Evolutionary conservation across 2,888 invertebrate genomes (phyloP), one percentile per base, ranked within the genome.

Genomic region (Melieria omissa): DNA sequence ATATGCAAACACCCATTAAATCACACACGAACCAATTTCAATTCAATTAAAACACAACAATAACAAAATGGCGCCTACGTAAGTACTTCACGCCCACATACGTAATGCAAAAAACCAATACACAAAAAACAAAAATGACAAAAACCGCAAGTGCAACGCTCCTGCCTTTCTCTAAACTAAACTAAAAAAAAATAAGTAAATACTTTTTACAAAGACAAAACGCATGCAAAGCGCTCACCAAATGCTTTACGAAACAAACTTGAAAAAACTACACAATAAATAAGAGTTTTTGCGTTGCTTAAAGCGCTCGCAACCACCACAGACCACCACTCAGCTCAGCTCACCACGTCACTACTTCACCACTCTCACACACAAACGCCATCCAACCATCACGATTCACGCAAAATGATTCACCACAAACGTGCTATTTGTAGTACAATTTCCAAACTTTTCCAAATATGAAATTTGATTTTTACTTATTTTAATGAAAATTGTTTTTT

Each of bases 21-120:
- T 65, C 44, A 61, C 45, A 57, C 29, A 16, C 54, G 9, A 54
- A 68, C 55, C 66, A 46, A 5, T 45, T 61, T 42, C 71, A 64
- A 71, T 61, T 61, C 57, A 54, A 65, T 46, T 46, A 66, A 62
- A 29, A 62, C 54, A 61, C 52, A 62, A 66, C 44, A 57, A 57
- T 29, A 29, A 29, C 29, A 29, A 29, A 29, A 29, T 29, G 29
- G 29, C 29, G 29, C 29, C 29, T 29, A 29, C 29, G 29, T 29
- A 29, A 29, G 29, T 29, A 29, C 29, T 1, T 45, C 10, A 54
- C 42, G n/a, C 44, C 14, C 29, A 44, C 10, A 65, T 9, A n/a
- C 29, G 9, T 7, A 58, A 16, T 60, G 14, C 49, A 7, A 57
- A 67, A 47, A 67, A 46, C 4, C 44, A 41, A 6, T 45, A 64